Evolutionary conservation across 1,140 invertebrate species (phyloP).

Genomic region (Rhopalosiphum padi): DNA sequence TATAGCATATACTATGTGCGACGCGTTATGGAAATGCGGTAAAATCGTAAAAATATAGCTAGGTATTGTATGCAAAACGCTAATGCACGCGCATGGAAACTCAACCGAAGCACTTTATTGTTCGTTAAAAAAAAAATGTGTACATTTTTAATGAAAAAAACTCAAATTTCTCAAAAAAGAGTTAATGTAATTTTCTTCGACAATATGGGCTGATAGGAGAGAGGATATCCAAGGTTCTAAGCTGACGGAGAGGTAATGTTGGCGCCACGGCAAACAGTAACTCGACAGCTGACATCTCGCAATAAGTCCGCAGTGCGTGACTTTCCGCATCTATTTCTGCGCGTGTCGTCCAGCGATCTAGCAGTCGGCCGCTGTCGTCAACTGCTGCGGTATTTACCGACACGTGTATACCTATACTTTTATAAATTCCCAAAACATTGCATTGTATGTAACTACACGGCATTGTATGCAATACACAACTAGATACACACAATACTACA

Average conservation of each 20-base stretch:
- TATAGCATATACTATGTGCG: neutral
- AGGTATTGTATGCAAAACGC: conserved; percentile 43
- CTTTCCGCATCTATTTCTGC: neutral
- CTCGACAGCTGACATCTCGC: neutral
- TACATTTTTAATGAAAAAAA: neutral
- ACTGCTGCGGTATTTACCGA: neutral
- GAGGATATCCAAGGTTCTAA: neutral
- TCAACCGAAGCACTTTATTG: neutral
- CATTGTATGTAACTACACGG: neutral
- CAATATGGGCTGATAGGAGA: neutral
- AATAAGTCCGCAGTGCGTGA: neutral
- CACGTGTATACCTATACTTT: neutral
- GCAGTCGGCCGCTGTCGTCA: neutral
- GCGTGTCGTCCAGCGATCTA: neutral
- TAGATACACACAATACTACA: neutral
- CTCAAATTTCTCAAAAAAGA: neutral
- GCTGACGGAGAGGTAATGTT: neutral
- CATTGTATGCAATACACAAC: neutral
- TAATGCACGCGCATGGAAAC: neutral
- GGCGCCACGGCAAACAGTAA: neutral
- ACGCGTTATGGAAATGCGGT: conserved; percentile 33
- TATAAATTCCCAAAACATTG: neutral
- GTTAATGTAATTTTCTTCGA: neutral
- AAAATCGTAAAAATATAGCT: neutral
- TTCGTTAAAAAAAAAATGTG: neutral